A percentile compares a stretch with the other conserved stretches of the same genome.
These are phyloP conservation scores for Rhabdomys pumilio DNA, from an alignment of 2,797 vertebrate genomes.

Conservation along the genomic window DNA sequence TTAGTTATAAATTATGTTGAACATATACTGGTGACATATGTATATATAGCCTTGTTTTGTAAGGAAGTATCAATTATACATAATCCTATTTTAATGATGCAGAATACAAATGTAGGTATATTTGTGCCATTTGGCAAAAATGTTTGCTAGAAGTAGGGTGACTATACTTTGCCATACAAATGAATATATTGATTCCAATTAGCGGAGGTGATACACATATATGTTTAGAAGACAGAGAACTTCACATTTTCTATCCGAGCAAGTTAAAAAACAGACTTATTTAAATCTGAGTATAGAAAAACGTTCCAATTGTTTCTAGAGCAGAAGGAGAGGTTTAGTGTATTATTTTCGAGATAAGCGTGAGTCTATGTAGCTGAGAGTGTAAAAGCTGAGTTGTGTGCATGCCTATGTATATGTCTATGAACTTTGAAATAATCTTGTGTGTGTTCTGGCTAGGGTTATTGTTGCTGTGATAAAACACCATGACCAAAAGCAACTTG, in stretches of 20 bases:
- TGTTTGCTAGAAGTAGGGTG: neutral
- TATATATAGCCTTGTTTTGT: neutral
- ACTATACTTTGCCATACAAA: neutral
- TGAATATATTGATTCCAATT: neutral
- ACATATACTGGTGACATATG: neutral
- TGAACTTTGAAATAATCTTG: slow-evolving; percentile 17
- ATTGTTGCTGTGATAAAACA: neutral
- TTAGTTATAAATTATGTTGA: slow-evolving; percentile 10
- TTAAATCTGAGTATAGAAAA: slow-evolving; percentile 45
- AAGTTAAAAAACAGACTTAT: slow-evolving; percentile 32
- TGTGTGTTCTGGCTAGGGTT: neutral
- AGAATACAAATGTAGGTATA: neutral
- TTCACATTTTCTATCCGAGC: neutral
- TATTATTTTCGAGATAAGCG: neutral
- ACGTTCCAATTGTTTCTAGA: slow-evolving; percentile 60
- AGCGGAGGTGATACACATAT: neutral
- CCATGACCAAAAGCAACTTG: neutral
- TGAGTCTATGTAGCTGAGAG: slow-evolving; percentile 46
- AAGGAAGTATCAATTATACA: neutral
- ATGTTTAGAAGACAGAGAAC: neutral
- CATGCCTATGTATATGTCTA: neutral
- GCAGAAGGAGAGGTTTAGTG: slow-evolving; percentile 5
- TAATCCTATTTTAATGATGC: neutral
- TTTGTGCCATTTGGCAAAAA: neutral
- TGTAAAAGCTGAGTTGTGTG: neutral